These are phyloP conservation scores for Drosophila cognata DNA, from an alignment of 2,888 invertebrate genomes.

Conservation along the genomic window DNA sequence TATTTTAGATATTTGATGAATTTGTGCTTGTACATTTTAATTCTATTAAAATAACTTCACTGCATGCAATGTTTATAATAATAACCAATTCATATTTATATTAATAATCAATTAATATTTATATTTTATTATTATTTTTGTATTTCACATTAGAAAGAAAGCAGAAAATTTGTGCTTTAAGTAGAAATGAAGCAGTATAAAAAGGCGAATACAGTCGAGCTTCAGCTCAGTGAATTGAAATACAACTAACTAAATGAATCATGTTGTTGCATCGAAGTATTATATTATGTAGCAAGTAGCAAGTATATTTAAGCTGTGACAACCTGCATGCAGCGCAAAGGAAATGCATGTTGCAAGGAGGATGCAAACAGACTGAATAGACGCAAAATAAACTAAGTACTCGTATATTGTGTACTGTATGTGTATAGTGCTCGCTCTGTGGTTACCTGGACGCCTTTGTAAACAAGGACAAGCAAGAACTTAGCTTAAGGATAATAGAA, in stretches of 20 bases:
- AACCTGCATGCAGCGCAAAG: not conserved
- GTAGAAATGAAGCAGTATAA: no score
- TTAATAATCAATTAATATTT: no score
- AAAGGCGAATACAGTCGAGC: no score
- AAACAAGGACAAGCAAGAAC: slow-evolving; percentile 25
- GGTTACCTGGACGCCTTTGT: slow-evolving; percentile 9
- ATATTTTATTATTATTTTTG: no score
- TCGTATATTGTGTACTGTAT: not conserved
- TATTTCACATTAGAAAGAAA: no score
- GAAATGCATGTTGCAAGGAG: not conserved
- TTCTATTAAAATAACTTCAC: not conserved
- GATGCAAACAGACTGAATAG: not conserved
- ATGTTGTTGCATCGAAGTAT: not conserved
- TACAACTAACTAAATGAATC: not conserved
- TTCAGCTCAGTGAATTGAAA: not conserved
- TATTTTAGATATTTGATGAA: not conserved
- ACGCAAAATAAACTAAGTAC: slow-evolving; percentile 24
- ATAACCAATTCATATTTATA: no score
- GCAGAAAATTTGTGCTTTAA: no score
- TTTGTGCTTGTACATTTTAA: not conserved
- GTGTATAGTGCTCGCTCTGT: not conserved
- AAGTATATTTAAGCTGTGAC: not conserved
- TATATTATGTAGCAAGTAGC: not conserved
- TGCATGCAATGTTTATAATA: no score
- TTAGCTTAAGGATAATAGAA: slow-evolving; percentile 17